phyloP scores from a whole-genome alignment of 2,113 vertebrate genomes.

The Synodontis membranacea region DNA sequence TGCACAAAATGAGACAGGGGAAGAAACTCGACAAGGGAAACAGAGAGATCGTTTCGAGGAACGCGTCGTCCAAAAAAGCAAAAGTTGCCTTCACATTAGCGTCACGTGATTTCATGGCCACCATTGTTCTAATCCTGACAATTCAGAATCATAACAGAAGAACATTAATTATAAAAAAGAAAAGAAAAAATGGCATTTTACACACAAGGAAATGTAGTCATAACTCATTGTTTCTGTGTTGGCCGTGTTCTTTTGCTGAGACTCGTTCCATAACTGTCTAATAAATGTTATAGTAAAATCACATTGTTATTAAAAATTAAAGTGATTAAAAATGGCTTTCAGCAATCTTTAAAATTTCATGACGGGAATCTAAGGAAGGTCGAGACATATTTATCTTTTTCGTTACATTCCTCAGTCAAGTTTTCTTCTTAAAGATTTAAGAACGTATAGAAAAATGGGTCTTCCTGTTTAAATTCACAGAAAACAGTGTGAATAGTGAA shows the following conservation, averaged over 20 bases:
- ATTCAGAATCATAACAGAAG: not conserved
- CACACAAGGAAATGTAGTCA: not conserved
- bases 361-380: not conserved
- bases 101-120: not conserved
- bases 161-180: not conserved
- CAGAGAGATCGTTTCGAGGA: slow-evolving; percentile 4
- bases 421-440: not conserved
- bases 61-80: not conserved
- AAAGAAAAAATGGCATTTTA: not conserved
- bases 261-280: not conserved
- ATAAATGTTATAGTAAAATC: not conserved
- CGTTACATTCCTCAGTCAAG: not conserved
- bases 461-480: not conserved
- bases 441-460: not conserved
- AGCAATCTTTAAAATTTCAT: not conserved
- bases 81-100: not conserved
- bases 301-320: slow-evolving; percentile 8
- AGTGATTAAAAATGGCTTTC: not conserved
- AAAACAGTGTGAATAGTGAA: not conserved
- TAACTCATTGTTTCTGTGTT: not conserved
- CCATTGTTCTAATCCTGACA: not conserved
- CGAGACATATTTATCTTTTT: not conserved
- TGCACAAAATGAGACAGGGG: slow-evolving; percentile 26
- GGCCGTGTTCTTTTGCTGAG: not conserved
- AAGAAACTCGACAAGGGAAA: not conserved